Conservation (phyloP, 2,797 vertebrate species). For the Leptodactylus fallax region DNA sequence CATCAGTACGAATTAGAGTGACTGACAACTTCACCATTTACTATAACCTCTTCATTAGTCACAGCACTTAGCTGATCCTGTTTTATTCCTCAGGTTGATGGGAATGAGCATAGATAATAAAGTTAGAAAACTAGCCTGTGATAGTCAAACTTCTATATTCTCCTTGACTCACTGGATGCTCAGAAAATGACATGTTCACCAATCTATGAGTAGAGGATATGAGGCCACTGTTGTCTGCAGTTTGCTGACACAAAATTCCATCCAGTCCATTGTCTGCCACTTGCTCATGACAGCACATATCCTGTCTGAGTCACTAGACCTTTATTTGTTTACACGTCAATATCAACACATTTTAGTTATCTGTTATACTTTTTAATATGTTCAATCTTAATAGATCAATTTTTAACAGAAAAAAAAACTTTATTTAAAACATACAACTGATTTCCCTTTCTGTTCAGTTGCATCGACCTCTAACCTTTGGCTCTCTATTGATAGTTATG, state of each 20-base stretch:
- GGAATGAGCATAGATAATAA: constrained; percentile 35
- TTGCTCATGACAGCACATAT: constrained; percentile 51
- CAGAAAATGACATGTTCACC: constrained; percentile 50
- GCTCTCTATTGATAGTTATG: too few species aligned
- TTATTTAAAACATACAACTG: neutral
- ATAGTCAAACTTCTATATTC: constrained; percentile 23
- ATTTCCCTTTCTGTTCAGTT: too few species aligned
- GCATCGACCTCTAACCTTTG: too few species aligned
- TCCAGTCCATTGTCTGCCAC: constrained; percentile 45
- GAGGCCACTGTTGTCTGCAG: constrained; percentile 18
- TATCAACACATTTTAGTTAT: constrained; percentile 28
- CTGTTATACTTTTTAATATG: neutral
- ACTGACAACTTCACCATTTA: constrained; percentile 48
- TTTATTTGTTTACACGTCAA: constrained; percentile 30
- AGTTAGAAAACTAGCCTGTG: constrained; percentile 28
- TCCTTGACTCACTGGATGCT: constrained; percentile 55
- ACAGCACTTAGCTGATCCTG: constrained; percentile 31
- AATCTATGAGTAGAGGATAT: constrained; percentile 24
- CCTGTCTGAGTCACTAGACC: constrained; percentile 51
- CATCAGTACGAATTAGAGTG: constrained; percentile 37
- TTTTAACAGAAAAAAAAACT: neutral
- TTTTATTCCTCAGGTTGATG: constrained; percentile 18
- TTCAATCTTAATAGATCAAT: neutral
- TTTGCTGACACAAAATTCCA: constrained; percentile 51
- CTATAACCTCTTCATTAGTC: constrained; percentile 42